Conservation (phyloP, 2,113 vertebrate genomes). For the Epinephelus cyanopodus region DNA sequence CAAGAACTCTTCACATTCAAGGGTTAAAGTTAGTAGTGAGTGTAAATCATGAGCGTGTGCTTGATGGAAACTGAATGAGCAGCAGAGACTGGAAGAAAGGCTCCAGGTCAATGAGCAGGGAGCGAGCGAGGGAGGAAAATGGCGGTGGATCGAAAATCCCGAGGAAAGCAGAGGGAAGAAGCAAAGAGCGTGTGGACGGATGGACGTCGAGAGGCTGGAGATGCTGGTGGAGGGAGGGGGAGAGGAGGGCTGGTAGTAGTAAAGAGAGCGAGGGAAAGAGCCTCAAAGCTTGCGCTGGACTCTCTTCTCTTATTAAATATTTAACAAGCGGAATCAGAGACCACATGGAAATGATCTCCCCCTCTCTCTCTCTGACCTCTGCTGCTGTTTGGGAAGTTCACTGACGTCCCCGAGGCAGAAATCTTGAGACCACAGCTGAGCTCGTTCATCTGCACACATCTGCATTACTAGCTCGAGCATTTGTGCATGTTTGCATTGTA, state of each 20-base stretch:
- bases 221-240: neutral
- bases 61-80: neutral
- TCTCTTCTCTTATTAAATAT: conserved; percentile 69
- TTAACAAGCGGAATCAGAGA: conserved; percentile 65
- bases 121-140: neutral
- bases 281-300: conserved; percentile 45
- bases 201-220: neutral
- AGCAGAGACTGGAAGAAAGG: neutral
- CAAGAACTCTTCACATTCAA: neutral
- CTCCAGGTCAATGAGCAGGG: conserved; percentile 6
- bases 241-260: too few species aligned
- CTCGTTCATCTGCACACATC: neutral
- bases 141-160: neutral
- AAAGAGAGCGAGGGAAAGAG: neutral
- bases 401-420: conserved; percentile 24
- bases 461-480: neutral
- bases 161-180: neutral
- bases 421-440: neutral
- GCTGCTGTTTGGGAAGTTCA: conserved; percentile 56
- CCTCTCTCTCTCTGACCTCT: conserved; percentile 58
- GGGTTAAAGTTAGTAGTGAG: neutral
- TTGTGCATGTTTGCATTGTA: neutral
- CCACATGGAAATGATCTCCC: conserved; percentile 47
- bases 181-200: neutral
- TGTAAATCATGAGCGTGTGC: neutral